Evolutionary conservation across 2,888 invertebrate species (phyloP), one percentile per base, ranked within the genome.

Genomic region (Kuschelorhynchus macadamiae): DNA sequence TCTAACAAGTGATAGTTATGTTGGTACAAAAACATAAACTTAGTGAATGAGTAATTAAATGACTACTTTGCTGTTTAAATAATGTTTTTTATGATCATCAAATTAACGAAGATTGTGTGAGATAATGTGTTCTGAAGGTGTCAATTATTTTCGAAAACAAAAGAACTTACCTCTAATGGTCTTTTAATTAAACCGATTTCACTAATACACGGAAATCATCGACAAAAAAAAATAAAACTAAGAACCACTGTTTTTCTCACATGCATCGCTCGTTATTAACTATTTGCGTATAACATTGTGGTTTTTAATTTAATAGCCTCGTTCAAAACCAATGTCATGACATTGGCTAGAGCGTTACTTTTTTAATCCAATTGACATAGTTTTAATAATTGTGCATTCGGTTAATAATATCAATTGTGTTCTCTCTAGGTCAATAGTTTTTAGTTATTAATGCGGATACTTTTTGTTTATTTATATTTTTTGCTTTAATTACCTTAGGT

Each of bases 241-340:
- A 21, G 12, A 16, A 18, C n/a, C 17, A 9, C 5, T 12, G 20
- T n/a, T 52, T 52, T 52, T 36, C 20, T 18, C 52, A 32, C 49
- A 32, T 49, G 25, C 46, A 44, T 12, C 14, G 12, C 12, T 25
- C 30, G 14, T 47, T 11, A 12, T 17, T 16, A 46, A 33, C 18
- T 49, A 52, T 42, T 32, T 50, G 52, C 53, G 33, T 25, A 16
- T 30, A 50, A 32, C 12, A 36, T 17, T 61, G 52, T 49, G 61
- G 55, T 55, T 63, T 63, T 63, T 17, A 53, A 33, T 55, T 47
- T 30, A 63, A 63, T 55, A 17, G 47, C 42, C 47, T 63, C n/a
- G 36, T 42, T 41, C 50, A 21, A 33, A 36, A 33, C 21, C 62
- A 63, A 63, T 55, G 63, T 63, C 63, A 63, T 39, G 63, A 63